Evolutionary conservation across 2,888 invertebrate genomes (phyloP).

Genomic region (Onchidella celtica): DNA sequence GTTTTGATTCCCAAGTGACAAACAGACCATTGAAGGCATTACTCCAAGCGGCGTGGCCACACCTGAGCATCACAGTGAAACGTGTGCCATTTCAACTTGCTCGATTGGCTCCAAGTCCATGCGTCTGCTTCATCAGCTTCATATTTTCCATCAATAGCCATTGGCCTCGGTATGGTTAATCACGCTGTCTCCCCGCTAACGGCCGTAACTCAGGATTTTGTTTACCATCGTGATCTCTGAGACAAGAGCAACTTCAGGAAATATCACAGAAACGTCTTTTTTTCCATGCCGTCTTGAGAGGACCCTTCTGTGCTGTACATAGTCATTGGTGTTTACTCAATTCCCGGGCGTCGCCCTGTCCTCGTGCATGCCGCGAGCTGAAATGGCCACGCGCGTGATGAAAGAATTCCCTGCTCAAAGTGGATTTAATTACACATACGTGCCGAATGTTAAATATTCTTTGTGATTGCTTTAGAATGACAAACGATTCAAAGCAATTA

Average conservation of each 20-base stretch:
- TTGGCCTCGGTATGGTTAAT: too few species aligned
- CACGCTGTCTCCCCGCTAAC: too few species aligned
- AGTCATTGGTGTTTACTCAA: slow-evolving; percentile 15
- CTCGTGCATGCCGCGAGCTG: background rate
- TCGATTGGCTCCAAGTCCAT: background rate
- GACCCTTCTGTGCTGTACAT: background rate
- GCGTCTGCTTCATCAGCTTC: too few species aligned
- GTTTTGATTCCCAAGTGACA: background rate
- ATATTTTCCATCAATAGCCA: too few species aligned
- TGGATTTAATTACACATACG: slow-evolving; percentile 45
- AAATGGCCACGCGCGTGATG: background rate
- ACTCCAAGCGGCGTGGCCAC: background rate
- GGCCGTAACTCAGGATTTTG: too few species aligned
- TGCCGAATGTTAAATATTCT: slow-evolving; percentile 39
- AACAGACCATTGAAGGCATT: background rate
- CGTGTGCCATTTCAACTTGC: background rate
- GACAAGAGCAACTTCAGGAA: slow-evolving; percentile 6
- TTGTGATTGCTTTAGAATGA: background rate
- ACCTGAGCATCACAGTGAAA: background rate
- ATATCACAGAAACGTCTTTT: slow-evolving; percentile 6
- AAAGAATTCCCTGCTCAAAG: background rate
- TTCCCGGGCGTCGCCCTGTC: background rate
- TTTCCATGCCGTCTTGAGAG: slow-evolving; percentile 4
- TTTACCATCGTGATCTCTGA: slow-evolving; percentile 14
- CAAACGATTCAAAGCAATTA: slow-evolving; percentile 35